Evolutionary conservation across 92 coral and sea anemone species (phyloP).

Genomic region (Palythoa grandis): DNA sequence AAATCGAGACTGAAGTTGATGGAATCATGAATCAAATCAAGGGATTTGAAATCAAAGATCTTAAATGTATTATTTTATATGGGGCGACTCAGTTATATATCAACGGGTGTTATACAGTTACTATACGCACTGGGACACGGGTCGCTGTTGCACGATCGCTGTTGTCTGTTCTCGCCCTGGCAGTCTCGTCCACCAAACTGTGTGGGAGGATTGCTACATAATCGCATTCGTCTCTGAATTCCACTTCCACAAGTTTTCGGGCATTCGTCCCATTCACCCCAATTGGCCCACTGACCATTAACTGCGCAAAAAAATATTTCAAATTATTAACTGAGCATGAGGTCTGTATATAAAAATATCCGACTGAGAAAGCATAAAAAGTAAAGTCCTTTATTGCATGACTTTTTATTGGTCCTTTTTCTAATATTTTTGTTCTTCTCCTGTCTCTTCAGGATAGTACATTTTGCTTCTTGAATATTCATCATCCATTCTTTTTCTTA

Average conservation of each 20-base stretch:
- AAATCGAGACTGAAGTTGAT: no score
- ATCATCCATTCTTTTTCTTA: no score
- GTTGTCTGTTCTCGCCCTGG: conserved; percentile 18
- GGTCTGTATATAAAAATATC: no score
- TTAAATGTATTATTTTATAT: not conserved
- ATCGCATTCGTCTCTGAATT: conserved; percentile 25
- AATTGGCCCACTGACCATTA: conserved; percentile 30
- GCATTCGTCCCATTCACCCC: conserved; percentile 44
- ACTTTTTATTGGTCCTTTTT: no score
- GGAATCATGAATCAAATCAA: no score
- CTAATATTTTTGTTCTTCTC: no score
- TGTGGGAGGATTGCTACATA: conserved; percentile 45
- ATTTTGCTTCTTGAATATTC: no score
- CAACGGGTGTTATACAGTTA: not conserved
- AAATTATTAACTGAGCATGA: no score
- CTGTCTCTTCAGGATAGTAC: no score
- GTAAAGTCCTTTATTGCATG: no score
- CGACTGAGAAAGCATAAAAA: no score
- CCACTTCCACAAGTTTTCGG: conserved; percentile 46
- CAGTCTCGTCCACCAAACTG: conserved; percentile 46
- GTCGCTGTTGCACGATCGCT: conserved; percentile 42
- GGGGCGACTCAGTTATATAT: not conserved
- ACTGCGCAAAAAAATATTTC: not conserved
- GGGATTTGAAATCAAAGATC: no score
- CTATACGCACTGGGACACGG: conserved; percentile 43